These are phyloP conservation scores for Teleogryllus oceanicus DNA, from an alignment of 2,888 invertebrate genomes.

Conservation along the genomic window DNA sequence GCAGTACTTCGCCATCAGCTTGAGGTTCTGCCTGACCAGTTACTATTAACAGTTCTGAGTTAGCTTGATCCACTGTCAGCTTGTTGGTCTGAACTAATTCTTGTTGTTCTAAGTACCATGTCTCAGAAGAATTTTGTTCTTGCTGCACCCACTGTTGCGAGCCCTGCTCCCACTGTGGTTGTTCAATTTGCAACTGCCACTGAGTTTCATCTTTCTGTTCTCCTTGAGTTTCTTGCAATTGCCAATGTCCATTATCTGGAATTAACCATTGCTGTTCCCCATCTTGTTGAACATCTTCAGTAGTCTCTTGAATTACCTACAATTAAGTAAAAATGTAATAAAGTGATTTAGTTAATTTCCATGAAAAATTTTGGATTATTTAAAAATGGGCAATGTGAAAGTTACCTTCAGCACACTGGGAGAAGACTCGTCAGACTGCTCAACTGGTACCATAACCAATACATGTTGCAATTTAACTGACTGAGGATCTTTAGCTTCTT, in stretches of 20 bases:
- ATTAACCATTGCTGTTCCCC: not conserved
- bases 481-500: slow-evolving; percentile 18
- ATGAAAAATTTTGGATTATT: too few species aligned
- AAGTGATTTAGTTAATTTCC: too few species aligned
- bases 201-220: not conserved
- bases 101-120: not conserved
- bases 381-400: too few species aligned
- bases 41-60: not conserved
- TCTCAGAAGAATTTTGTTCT: slow-evolving; percentile 1
- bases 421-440: not conserved
- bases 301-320: not conserved
- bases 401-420: not conserved
- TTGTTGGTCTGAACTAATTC: not conserved
- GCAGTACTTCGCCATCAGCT: not conserved
- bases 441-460: not conserved
- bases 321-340: not conserved
- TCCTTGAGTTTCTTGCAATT: not conserved
- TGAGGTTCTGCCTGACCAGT: not conserved
- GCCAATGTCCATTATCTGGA: not conserved
- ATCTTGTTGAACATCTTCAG: not conserved
- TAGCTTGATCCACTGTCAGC: not conserved
- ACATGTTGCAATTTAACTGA: not conserved
- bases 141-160: not conserved
- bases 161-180: not conserved
- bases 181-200: slow-evolving; percentile 11